Evolutionary conservation across 2,888 invertebrate genomes (phyloP), one percentile per base, ranked within the genome.

Genomic region (Zaprionus obscuricornis): DNA sequence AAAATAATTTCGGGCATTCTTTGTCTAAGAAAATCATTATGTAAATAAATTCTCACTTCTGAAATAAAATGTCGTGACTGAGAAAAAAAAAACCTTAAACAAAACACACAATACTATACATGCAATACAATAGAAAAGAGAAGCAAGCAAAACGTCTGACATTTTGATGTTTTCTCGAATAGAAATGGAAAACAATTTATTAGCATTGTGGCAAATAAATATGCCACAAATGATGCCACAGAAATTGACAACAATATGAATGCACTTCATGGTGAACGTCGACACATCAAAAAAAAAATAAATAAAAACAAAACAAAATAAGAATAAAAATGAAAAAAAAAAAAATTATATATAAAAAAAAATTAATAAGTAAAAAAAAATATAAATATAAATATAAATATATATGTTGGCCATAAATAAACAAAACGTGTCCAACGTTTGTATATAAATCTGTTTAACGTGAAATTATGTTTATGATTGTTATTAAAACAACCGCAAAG

Each of bases 391-490:
- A 49, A 13, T 49, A 26, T 39, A 6, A 8, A 3, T 29, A 29
- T 10, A 6, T 29, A 29, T 29, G 10, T 3, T 8, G 10, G 6
- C 10, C 56, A 56, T 75, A 75, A 76, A 77, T 75, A 72, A 62
- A 59, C 17, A 63, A 37, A 64, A 20, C 6, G 11, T 47, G 58
- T 34, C 29, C 51, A 29, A 18, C 2, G 42, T 43, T 42, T 39
- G 45, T 42, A 33, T 49, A 69, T 70, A 74, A 81, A 77, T 82
- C 64, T 67, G 73, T 62, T 76, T 59, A 74, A 83, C 70, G 76
- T 66, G 68, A 84, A 85, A 86, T 86, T 76, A 84, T 81, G 84
- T 84, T 81, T 81, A 85, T 86, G 71, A 73, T 83, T 82, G 66
- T 74, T 70, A 85, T 70, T 74, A 79, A 82, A 79, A 62, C 69